A percentile compares a stretch with the other conserved stretches of the same genome.
Evolutionary conservation across 2,113 vertebrate species (phyloP).

Genomic region (Eira barbara): DNA sequence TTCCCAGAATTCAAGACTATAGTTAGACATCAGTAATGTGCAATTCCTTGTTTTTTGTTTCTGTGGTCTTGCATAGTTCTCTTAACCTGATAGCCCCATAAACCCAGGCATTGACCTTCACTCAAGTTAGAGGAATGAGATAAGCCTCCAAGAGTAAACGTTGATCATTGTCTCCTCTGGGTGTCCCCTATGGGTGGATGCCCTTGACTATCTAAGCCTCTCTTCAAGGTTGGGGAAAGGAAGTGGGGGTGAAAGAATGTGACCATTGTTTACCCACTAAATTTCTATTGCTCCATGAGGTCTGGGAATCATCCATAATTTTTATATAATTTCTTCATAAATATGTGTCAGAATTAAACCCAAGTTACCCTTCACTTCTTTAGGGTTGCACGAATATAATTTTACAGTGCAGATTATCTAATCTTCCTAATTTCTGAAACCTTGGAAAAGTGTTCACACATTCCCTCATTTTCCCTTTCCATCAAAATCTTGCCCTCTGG

Average conservation of each 20-base stretch:
- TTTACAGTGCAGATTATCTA: background rate
- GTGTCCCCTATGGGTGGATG: no score
- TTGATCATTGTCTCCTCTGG: background rate
- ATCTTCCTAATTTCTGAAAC: background rate
- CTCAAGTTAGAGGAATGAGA: background rate
- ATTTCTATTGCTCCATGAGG: background rate
- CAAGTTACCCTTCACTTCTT: background rate
- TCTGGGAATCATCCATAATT: background rate
- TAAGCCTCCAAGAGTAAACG: background rate
- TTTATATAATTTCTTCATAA: background rate
- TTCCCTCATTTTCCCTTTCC: background rate
- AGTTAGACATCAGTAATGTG: background rate
- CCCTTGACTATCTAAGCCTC: background rate
- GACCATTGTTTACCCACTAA: background rate
- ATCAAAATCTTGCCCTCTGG: background rate
- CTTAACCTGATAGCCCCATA: background rate
- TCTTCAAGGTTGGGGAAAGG: background rate
- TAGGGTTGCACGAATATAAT: background rate
- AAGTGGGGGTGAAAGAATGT: background rate
- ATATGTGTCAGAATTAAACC: background rate
- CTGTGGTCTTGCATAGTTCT: background rate
- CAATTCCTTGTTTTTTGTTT: background rate
- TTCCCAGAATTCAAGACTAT: background rate
- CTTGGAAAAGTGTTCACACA: background rate
- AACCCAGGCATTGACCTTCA: background rate